Conservation (phyloP, 2,888 invertebrate genomes). For the Caenorhabditis becei region DNA sequence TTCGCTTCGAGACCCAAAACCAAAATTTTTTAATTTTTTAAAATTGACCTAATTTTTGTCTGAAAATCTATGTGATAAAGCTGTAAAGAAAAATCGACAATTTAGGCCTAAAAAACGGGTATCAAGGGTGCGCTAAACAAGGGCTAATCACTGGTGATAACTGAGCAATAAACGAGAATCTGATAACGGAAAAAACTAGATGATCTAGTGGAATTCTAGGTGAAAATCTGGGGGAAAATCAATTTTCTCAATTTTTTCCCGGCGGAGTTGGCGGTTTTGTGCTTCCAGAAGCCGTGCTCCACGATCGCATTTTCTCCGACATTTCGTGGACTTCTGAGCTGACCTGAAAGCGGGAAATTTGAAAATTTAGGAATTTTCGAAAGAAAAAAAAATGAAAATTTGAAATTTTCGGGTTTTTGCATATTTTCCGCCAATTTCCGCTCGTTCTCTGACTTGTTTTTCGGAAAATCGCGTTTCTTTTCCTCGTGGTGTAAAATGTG, state of each 20-base stretch:
- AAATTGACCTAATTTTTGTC: slow-evolving; percentile 1
- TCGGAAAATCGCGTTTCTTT: background rate
- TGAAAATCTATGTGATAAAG: background rate
- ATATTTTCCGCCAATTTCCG: background rate
- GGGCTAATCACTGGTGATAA: background rate
- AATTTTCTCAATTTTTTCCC: background rate
- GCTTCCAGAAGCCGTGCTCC: slow-evolving; percentile 20
- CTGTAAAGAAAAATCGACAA: background rate
- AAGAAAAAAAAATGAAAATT: too few species aligned
- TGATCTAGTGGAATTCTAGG: slow-evolving; percentile 1
- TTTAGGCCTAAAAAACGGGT: slow-evolving; percentile 2
- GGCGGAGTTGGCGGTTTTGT: slow-evolving; percentile 5
- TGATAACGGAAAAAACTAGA: background rate
- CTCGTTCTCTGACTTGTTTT: slow-evolving; percentile 28
- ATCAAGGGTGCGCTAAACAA: background rate
- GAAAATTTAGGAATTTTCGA: background rate
- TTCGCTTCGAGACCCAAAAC: too few species aligned
- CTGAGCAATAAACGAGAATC: background rate
- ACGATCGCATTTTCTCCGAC: slow-evolving; percentile 66
- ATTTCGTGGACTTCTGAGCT: slow-evolving; percentile 68
- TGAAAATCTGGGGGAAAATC: background rate
- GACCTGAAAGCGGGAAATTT: slow-evolving; percentile 48
- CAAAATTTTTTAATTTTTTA: too few species aligned
- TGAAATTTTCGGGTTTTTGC: background rate
- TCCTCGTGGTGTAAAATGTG: background rate